phyloP scores from a whole-genome alignment of 2,888 invertebrate genomes.

The Synergus umbraculus region DNA sequence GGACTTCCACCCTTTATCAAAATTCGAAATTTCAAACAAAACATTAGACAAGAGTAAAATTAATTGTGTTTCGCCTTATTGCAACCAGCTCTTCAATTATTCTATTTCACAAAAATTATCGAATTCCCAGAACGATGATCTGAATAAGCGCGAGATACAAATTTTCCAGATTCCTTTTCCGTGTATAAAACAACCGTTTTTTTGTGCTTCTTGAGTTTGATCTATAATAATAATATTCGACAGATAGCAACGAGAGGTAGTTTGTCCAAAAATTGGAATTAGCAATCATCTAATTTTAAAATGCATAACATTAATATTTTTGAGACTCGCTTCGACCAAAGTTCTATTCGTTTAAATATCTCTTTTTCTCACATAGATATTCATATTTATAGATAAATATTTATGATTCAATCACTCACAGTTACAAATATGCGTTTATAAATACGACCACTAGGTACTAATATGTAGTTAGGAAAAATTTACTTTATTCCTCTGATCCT shows the following conservation, averaged over 20 bases:
- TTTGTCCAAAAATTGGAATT: conserved; percentile 40
- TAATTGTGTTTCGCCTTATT: no score
- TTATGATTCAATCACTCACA: conserved; percentile 40
- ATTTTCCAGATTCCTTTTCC: not conserved
- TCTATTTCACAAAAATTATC: not conserved
- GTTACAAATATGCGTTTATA: conserved; percentile 41
- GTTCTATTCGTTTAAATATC: conserved; percentile 32
- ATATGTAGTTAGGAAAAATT: conserved; percentile 18
- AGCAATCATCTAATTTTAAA: conserved; percentile 35
- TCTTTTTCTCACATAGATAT: conserved; percentile 36
- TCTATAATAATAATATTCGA: conserved; percentile 22
- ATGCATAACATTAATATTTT: conserved; percentile 34
- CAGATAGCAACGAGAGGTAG: conserved; percentile 40
- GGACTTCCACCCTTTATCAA: no score
- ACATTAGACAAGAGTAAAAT: no score
- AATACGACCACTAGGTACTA: conserved; percentile 40
- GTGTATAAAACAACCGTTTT: conserved; percentile 23
- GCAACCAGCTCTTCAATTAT: not conserved
- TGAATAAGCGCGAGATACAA: conserved; percentile 5
- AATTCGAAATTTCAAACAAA: no score
- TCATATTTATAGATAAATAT: conserved; percentile 40
- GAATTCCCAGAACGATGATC: not conserved
- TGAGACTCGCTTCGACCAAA: conserved; percentile 35
- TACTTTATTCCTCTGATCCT: conserved; percentile 17
- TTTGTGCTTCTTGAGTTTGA: conserved; percentile 22